Evolutionary conservation across 2,888 invertebrate species (phyloP).

Genomic region (Meliscaeva auricollis): DNA sequence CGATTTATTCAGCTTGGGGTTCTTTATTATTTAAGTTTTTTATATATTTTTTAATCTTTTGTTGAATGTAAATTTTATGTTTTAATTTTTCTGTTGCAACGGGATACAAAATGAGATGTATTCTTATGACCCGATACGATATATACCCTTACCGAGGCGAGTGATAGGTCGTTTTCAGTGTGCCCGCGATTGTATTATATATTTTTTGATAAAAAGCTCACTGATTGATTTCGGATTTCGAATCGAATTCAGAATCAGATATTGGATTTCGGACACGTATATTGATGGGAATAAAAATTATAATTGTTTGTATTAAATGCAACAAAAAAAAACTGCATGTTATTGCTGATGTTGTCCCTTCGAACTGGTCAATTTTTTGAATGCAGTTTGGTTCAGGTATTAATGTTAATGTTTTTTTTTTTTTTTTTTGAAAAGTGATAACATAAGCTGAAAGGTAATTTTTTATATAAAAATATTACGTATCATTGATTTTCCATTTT

Average conservation of each 20-base stretch:
- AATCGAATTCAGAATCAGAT: conserved; percentile 17
- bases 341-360: too few relatives aligned
- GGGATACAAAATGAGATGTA: conserved; percentile 16
- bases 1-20: neutral
- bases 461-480: too few relatives aligned
- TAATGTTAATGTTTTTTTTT: too few relatives aligned
- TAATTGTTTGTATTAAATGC: neutral
- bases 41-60: conserved; percentile 1
- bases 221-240: conserved; percentile 34
- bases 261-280: conserved; percentile 2
- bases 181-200: too few relatives aligned
- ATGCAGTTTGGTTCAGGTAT: too few relatives aligned
- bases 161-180: neutral
- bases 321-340: too few relatives aligned
- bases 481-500: too few relatives aligned
- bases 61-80: conserved; percentile 21
- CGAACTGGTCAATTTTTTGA: too few relatives aligned
- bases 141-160: neutral
- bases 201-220: conserved; percentile 12
- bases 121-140: conserved; percentile 3
- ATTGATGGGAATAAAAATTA: neutral
- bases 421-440: too few relatives aligned
- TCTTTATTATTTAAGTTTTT: conserved; percentile 3
- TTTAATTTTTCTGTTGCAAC: conserved; percentile 6
- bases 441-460: too few relatives aligned